Percentiles rank a stretch among this genome's conserved stretches.
phyloP scores from a whole-genome alignment of 1,140 invertebrate species.

The Aphaenogaster ashmeadi region DNA sequence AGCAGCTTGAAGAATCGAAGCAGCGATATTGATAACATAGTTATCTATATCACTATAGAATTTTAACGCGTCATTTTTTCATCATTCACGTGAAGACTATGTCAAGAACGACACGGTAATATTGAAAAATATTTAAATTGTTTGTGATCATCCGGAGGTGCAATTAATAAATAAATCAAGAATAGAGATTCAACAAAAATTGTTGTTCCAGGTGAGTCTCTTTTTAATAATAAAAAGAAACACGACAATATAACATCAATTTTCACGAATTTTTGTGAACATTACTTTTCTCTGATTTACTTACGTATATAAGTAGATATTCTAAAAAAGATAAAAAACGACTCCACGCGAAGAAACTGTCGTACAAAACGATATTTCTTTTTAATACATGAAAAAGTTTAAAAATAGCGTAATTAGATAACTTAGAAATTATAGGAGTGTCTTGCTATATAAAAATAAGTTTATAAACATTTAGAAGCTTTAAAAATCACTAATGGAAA shows the following conservation, averaged over 20 bases:
- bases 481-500: not conserved
- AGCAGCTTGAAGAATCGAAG: not conserved
- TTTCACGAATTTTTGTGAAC: not conserved
- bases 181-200: not conserved
- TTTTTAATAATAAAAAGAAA: not conserved
- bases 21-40: conserved; percentile 26
- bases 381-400: not conserved
- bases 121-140: conserved; percentile 8
- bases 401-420: not conserved
- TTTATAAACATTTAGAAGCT: not conserved
- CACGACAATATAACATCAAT: not conserved
- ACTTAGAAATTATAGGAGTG: not conserved
- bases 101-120: not conserved
- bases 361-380: not conserved
- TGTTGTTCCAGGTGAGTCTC: not conserved
- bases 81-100: not conserved
- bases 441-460: not conserved
- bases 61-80: conserved; percentile 11
- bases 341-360: not conserved
- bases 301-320: not conserved
- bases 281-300: not conserved
- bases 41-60: conserved; percentile 2
- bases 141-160: not conserved
- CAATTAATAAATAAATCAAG: not conserved
- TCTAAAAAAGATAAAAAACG: not conserved